Percentiles rank a stretch among this genome's conserved stretches.
These are phyloP conservation scores for Chrysolina americana DNA, from an alignment of 2,888 invertebrate genomes.

Conservation along the genomic window DNA sequence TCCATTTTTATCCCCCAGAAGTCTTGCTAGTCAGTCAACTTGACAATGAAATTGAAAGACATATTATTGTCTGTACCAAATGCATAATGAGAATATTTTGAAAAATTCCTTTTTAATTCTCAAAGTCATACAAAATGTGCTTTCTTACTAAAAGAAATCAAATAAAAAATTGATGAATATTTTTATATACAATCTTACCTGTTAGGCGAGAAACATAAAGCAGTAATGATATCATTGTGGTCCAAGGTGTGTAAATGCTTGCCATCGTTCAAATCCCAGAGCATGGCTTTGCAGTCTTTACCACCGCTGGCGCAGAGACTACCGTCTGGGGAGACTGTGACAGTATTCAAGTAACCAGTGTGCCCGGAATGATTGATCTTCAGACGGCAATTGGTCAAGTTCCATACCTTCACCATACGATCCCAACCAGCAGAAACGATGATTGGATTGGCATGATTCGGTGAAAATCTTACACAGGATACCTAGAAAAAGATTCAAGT, in stretches of 20 bases:
- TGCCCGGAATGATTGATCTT: slow-evolving; percentile 99
- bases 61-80: no score
- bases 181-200: slow-evolving; percentile 72
- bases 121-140: no score
- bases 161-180: background rate
- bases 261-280: slow-evolving; percentile 99
- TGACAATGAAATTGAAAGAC: no score
- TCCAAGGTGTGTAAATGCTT: slow-evolving; percentile 99
- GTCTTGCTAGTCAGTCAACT: no score
- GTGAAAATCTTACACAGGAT: slow-evolving; percentile 98
- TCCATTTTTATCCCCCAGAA: no score
- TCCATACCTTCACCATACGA: slow-evolving; percentile 98
- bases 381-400: slow-evolving; percentile 97
- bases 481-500: slow-evolving; percentile 56
- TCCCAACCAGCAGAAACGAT: slow-evolving; percentile 99
- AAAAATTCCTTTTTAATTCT: no score
- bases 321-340: slow-evolving; percentile 99
- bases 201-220: slow-evolving; percentile 99
- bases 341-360: slow-evolving; percentile 97
- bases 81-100: no score
- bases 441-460: slow-evolving; percentile 97
- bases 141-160: no score
- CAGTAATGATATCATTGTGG: slow-evolving; percentile 98
- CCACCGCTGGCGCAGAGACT: slow-evolving; percentile 99
- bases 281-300: slow-evolving; percentile 99